phyloP scores from a whole-genome alignment of 2,888 invertebrate species.

The Apomyelois bistriatella region DNA sequence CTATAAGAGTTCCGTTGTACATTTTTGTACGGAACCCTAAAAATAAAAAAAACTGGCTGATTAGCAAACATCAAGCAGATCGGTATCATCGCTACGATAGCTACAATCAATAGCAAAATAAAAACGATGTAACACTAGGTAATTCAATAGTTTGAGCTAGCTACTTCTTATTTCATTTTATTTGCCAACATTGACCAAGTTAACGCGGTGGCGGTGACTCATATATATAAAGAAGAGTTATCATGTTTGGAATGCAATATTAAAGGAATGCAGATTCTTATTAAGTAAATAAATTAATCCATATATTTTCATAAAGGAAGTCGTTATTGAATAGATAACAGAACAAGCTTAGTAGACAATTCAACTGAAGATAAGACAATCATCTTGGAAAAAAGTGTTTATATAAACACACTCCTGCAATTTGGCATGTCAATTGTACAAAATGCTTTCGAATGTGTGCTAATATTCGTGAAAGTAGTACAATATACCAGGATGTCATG shows the following conservation, averaged over 20 bases:
- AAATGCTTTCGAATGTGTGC: conserved; percentile 45
- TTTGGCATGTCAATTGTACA: conserved; percentile 9
- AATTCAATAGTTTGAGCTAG: too few species aligned
- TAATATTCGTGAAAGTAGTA: conserved; percentile 70
- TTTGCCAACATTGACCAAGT: too few species aligned
- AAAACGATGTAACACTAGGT: too few species aligned
- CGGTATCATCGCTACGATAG: not conserved
- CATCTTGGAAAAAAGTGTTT: not conserved
- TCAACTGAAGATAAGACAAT: not conserved
- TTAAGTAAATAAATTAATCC: not conserved
- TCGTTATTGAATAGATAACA: not conserved
- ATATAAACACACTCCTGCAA: not conserved
- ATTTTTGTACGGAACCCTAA: too few species aligned
- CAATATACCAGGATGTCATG: conserved; percentile 68
- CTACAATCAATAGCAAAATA: too few species aligned
- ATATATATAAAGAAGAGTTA: conserved; percentile 41
- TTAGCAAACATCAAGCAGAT: too few species aligned
- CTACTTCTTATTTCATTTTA: too few species aligned
- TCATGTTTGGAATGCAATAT: conserved; percentile 40
- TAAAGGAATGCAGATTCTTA: conserved; percentile 35
- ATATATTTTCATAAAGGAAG: conserved; percentile 26
- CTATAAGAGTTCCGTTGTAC: too few species aligned
- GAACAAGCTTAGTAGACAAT: not conserved
- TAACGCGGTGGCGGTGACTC: conserved; percentile 33
- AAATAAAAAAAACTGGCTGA: too few species aligned